Evolutionary conservation across 2,888 invertebrate species (phyloP), one percentile per base, ranked within the genome.

Genomic region (Apamea monoglypha): DNA sequence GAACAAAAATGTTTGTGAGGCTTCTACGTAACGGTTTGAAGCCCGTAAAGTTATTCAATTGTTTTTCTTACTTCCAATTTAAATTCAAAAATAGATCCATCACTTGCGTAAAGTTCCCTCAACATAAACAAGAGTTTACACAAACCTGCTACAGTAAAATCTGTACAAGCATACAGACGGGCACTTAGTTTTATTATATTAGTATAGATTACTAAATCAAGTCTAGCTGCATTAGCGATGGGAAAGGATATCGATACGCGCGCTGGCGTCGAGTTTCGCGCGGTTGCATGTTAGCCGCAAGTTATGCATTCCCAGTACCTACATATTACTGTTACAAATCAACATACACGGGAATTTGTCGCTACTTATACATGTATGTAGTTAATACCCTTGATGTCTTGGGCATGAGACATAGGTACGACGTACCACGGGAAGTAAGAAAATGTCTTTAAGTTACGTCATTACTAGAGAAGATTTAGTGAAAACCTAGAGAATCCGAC

Each of bases 231-330:
- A 87, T 84, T 82, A 78, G 80, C 91, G 92, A 94, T 95, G 95
- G 93, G 95, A 96, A 95, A 91, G 87, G 95, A 94, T 90, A 96
- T 93, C 90, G 94, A 95, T 90, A 95, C 94, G 87, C 81, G 85
- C 79, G 88, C 82, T 53, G 88, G 95, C 90, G 87, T 96, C 94
- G 87, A 84, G 91, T 96, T 95, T 92, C 95, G 91, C 93, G 94
- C 93, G 95, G 95, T 94, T 89, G 90, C 87, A 89, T 72, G 88
- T 79, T 53, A 89, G 93, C 95, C 95, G 91, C 96, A 94, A 94
- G 92, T 90, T 92, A 92, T 92, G 92, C 92, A 90, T 91, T 92
- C 92, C 91, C 89, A 91, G 90, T 90, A 87, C 36, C 36, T 71
- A 64, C 85, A 86, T 86, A 87, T 89, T 88, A 83, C 93, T 92